These are phyloP conservation scores for Leptinotarsa defecta DNA, from an alignment of 1,140 invertebrate genomes.

Conservation along the genomic window DNA sequence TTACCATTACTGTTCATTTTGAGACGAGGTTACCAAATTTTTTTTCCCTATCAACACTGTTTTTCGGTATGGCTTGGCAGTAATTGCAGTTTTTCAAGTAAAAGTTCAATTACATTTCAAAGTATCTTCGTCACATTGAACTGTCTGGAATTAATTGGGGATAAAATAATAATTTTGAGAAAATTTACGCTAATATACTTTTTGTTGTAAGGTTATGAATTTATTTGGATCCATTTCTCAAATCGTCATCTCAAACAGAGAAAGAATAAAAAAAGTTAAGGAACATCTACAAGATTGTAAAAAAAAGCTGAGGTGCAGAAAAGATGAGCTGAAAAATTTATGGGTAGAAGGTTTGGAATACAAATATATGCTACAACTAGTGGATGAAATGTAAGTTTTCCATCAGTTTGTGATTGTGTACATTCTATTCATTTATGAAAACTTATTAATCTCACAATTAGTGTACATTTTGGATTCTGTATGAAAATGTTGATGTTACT, in stretches of 20 bases:
- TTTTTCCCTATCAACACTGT: too few relatives aligned
- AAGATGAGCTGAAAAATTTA: constrained; percentile 90
- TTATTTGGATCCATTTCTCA: constrained; percentile 78
- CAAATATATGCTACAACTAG: constrained; percentile 83
- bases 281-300: constrained; percentile 91
- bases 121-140: neutral
- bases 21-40: too few relatives aligned
- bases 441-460: too few relatives aligned
- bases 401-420: neutral
- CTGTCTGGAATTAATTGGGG: too few relatives aligned
- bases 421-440: too few relatives aligned
- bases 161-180: neutral
- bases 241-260: constrained; percentile 77
- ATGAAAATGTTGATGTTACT: too few relatives aligned
- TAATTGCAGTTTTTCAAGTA: too few relatives aligned
- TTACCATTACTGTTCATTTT: too few relatives aligned
- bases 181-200: neutral
- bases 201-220: constrained; percentile 62
- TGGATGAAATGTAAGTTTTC: constrained; percentile 81
- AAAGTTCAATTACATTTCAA: neutral
- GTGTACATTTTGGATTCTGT: too few relatives aligned
- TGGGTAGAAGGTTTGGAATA: constrained; percentile 94
- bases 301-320: constrained; percentile 83
- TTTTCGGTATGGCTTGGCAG: too few relatives aligned
- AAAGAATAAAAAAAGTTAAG: constrained; percentile 82